Percentiles rank a stretch among this genome's conserved stretches.
Conservation (phyloP, 2,113 vertebrate species). For the Pomatostomus ruficeps region DNA sequence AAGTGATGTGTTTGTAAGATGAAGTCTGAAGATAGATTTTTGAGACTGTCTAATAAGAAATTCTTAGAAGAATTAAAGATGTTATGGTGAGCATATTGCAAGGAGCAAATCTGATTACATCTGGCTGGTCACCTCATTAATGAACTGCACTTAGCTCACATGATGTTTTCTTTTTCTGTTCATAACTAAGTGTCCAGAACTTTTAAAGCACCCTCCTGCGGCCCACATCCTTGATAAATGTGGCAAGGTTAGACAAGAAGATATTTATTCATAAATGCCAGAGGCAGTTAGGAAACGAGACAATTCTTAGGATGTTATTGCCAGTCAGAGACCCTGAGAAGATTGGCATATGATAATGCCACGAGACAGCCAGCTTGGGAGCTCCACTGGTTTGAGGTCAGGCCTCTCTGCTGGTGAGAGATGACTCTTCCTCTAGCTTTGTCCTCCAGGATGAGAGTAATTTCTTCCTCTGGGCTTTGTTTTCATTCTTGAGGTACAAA, state of each 20-base stretch:
- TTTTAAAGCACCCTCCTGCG: background rate
- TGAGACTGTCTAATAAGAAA: background rate
- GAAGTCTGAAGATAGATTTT: background rate
- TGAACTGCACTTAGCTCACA: background rate
- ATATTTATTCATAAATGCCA: slow-evolving; percentile 9
- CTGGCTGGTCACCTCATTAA: background rate
- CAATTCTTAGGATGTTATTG: background rate
- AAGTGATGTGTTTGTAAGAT: background rate
- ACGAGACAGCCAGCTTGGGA: background rate
- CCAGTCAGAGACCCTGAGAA: background rate
- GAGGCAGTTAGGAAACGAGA: background rate
- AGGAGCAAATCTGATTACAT: background rate
- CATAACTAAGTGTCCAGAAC: background rate
- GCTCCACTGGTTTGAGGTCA: background rate
- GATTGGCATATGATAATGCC: background rate
- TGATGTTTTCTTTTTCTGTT: background rate
- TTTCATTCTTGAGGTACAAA: background rate
- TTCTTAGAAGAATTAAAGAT: background rate
- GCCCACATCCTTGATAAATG: background rate
- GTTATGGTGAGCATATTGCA: background rate
- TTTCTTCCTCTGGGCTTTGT: background rate
- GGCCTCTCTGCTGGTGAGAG: background rate
- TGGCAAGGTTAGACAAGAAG: slow-evolving; percentile 7
- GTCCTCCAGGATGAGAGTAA: background rate
- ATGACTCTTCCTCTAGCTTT: background rate